These are phyloP conservation scores for Pygoscelis adeliae DNA, from an alignment of 2,113 vertebrate species.

Conservation along the genomic window DNA sequence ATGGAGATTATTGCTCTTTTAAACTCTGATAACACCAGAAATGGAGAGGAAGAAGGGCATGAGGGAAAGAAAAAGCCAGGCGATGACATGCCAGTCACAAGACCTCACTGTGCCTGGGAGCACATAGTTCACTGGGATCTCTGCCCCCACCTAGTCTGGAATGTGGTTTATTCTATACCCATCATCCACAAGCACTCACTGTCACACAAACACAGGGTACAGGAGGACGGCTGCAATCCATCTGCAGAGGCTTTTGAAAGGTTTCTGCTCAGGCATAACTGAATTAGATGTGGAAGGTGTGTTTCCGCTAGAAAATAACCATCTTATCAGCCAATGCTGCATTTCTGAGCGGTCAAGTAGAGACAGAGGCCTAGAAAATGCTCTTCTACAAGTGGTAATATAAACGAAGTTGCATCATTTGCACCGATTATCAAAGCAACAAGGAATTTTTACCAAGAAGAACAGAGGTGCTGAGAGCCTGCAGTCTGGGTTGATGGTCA, in stretches of 20 bases:
- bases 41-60: neutral
- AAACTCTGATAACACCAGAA: neutral
- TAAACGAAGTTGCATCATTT: conserved; percentile 30
- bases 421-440: neutral
- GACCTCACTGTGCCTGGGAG: neutral
- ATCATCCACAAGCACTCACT: neutral
- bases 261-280: conserved; percentile 1
- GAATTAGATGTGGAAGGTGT: neutral
- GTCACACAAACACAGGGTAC: neutral
- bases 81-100: neutral
- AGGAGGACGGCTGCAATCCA: conserved; percentile 3
- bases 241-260: conserved; percentile 10
- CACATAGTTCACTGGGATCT: neutral
- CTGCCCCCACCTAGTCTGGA: neutral
- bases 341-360: conserved; percentile 41
- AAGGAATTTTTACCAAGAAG: conserved; percentile 15
- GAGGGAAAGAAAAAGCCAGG: neutral
- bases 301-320: neutral
- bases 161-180: conserved; percentile 4
- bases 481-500: neutral
- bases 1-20: neutral
- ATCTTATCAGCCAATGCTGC: neutral
- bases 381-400: neutral
- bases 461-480: conserved; percentile 1
- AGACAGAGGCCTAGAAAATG: neutral